These are phyloP conservation scores for Drosophila monieri DNA, from an alignment of 2,888 invertebrate genomes.

Conservation along the genomic window DNA sequence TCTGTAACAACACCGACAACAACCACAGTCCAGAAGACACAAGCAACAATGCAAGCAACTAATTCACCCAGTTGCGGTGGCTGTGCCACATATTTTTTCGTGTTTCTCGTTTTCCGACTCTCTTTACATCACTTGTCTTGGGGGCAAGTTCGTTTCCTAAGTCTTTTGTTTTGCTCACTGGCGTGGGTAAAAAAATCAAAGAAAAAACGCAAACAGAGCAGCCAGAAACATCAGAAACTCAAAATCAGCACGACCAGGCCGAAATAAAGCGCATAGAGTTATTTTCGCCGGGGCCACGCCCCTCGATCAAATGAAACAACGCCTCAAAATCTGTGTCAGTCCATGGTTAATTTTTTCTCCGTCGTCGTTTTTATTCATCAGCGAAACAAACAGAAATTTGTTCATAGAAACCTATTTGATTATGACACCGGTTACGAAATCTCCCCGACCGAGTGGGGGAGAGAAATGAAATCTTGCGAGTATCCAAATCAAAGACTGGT, in stretches of 20 bases:
- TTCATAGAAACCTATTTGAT: slow-evolving; percentile 47
- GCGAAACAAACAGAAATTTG: slow-evolving; percentile 35
- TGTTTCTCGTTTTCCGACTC: slow-evolving; percentile 11
- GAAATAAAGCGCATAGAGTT: slow-evolving; percentile 44
- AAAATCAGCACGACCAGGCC: slow-evolving; percentile 29
- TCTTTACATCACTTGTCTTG: slow-evolving; percentile 71
- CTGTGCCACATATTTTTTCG: slow-evolving; percentile 47
- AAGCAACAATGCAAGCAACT: slow-evolving; percentile 56
- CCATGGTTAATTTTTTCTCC: slow-evolving; percentile 3
- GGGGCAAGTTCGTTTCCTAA: slow-evolving; percentile 78
- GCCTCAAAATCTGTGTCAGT: slow-evolving; percentile 46
- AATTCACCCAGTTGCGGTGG: slow-evolving; percentile 56
- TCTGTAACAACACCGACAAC: slow-evolving; percentile 61
- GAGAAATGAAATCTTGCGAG: slow-evolving; percentile 23
- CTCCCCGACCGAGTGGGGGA: slow-evolving; percentile 4
- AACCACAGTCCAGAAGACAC: slow-evolving; percentile 14
- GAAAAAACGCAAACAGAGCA: slow-evolving; percentile 40
- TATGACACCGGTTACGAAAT: slow-evolving; percentile 73
- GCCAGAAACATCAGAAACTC: slow-evolving; percentile 20
- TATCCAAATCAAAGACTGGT: slow-evolving; percentile 9
- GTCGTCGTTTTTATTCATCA: slow-evolving; percentile 50
- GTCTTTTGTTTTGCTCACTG: slow-evolving; percentile 67
- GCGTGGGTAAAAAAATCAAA: slow-evolving; percentile 67
- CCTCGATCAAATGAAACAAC: slow-evolving; percentile 27
- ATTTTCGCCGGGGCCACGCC: slow-evolving; percentile 35